Evolutionary conservation across 2,888 invertebrate species (phyloP), one percentile per base, ranked within the genome.

Genomic region (Vanessa cardui): DNA sequence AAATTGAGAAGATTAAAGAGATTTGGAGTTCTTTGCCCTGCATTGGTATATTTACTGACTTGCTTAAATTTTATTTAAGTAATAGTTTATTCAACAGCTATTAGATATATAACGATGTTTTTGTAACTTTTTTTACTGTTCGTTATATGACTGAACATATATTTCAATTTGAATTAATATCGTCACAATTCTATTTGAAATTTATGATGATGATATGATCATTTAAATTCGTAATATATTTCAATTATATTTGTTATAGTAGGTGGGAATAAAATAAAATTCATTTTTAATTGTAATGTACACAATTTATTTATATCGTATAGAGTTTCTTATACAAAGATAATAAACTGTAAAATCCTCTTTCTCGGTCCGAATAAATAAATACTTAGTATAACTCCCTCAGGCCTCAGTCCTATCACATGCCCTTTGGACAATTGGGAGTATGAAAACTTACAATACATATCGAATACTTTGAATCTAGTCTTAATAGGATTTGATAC

Each of bases 271-370:
- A 69, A 72, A 90, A 89, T 89, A 78, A 92, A 91, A 91, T 83
- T 70, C 83, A 76, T 76, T 78, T 74, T 72, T 85, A 86, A 83
- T 87, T 90, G 83, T 88, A 87, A 90, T 89, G 89, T 92, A 92
- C 92, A 92, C 92, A 92, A 92, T 92, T 92, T 92, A 92, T 92
- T 92, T 73, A 86, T 91, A 92, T 91, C 92, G 90, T 89, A 90
- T 88, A 88, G 86, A 80, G 81, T 89, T 86, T 89, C 88, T 90
- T 89, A 90, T 92, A 92, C 92, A 92, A 92, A 92, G 90, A 86
- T 90, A 89, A 90, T 91, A 92, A 92, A 91, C 90, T 92, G 92
- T 92, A 92, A 90, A 91, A 87, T 89, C 88, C 87, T 88, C 85
- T 83, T 86, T 89, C 84, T 76, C 87, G 86, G 87, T 88, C 87